Evolutionary conservation across 2,113 vertebrate species (phyloP), one percentile per base, ranked within the genome.

Genomic region (Vireo altiloquus): DNA sequence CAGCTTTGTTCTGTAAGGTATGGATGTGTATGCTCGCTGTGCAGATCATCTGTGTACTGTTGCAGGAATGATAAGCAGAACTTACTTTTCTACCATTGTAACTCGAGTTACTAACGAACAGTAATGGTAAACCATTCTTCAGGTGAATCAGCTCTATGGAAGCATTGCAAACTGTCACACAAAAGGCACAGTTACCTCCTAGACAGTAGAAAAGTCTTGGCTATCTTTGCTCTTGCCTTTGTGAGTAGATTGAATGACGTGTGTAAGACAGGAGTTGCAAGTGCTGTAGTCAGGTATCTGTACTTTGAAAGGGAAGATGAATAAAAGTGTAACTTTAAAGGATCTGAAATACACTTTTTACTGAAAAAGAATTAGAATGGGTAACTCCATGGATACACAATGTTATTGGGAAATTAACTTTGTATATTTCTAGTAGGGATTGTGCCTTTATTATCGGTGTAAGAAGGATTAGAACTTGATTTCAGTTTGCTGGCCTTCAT

Each of bases 11-110:
- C 9, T 23, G 10, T 65, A 39, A 71, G 7, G 15, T 76, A 13
- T 1, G 49, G 61, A 17, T 33, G 13, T 50, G 5, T 27, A 6
- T 40, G 21, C 24, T 69, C 1, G 1, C 52, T 47, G 54, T 1
- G 4, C 30, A 33, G 20, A 33, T 69, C n/a, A n/a, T 6, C 39
- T 23, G n/a, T 18, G 17, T 23, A 16, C 15, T 0, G 0, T 11
- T 68, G 31, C 15, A 33, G 7, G n/a, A 39, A 20, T 37, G 28
- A 24, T 25, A 42, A 63, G 21, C 23, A 66, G 20, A 75, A 59
- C 2, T 40, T 46, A 20, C 7, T 9, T 65, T 84, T 28, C 27
- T n/a, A 74, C 46, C 14, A 5, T 13, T 18, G 18, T 44, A 60
- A 31, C 10, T 6, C 0, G 2, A 53, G 27, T 52, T 49, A 42